Evolutionary conservation across 2,113 vertebrate genomes (phyloP), one percentile per base, ranked within the genome.

Genomic region (Vidua macroura): DNA sequence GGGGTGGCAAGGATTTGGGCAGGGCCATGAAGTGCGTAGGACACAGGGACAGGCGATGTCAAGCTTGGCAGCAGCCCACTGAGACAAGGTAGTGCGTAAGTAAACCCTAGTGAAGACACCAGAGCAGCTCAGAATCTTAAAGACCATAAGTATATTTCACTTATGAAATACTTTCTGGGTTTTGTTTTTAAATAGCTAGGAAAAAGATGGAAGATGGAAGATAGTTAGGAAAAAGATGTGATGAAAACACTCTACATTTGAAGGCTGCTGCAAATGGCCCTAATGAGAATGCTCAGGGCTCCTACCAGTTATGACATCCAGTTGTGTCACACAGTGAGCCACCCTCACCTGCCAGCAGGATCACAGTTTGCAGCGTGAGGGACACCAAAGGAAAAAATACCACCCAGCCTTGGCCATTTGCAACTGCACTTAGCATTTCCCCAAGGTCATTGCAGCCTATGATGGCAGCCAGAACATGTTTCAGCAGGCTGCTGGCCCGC

Each of bases 261-360:
- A 56, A 82, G 74, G 55, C 55, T 92, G 70, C 31, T 86, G 62
- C 75, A 70, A 79, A 69, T 9, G 17, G 53, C 24, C 25, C 55
- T 59, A 33, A 72, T 49, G 73, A 33, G 35, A 44, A 67, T 6
- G 5, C 44, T 86, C 39, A 52, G 81, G 41, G 24, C 51, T 81
- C 51, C 73, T 70, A 46, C n/a, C 37, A 55, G 21, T 58, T 2
- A 1, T 80, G 80, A 63, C 62, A 63, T 14, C 11, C 27, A 46
- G 19, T 37, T 14, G 2, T 66, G 49, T 31, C 69, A 78, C 28
- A n/a, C 7, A 2, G 39, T 3, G 3, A 83, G 51, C 43, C 11
- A 5, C 37, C 33, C 13, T 83, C 5, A 4, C 35, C 33, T 0
- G 1, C 41, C 20, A 3, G 64, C 1, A 0, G 12, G 69, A 59